These are phyloP conservation scores for Platypus cylindrus DNA, from an alignment of 2,888 invertebrate species.

Conservation along the genomic window DNA sequence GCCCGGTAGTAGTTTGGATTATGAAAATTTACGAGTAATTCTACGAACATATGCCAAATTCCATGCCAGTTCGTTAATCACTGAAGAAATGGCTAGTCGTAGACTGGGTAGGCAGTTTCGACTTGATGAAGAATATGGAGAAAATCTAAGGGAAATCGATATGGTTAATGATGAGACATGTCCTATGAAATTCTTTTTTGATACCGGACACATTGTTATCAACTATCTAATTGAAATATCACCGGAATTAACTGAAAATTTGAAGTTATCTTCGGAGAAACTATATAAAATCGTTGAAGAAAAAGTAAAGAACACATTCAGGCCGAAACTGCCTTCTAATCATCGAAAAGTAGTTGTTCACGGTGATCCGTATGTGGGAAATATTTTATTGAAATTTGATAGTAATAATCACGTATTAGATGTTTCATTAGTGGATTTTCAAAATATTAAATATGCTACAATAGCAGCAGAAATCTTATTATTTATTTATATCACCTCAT, in stretches of 20 bases:
- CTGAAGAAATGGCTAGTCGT: conserved; percentile 19
- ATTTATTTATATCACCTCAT: conserved; percentile 20
- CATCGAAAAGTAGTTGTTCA: conserved; percentile 32
- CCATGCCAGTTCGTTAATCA: conserved; percentile 28
- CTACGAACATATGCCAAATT: conserved; percentile 23
- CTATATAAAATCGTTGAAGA: conserved; percentile 9
- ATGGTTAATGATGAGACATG: background rate
- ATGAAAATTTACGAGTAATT: conserved; percentile 17
- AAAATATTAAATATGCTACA: conserved; percentile 41
- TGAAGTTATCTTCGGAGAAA: conserved; percentile 6
- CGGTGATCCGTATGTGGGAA: conserved; percentile 28
- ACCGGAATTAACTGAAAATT: conserved; percentile 10
- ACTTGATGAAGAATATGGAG: background rate
- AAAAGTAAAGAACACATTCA: conserved; percentile 17
- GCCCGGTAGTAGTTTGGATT: conserved; percentile 12
- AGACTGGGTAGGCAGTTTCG: conserved; percentile 10
- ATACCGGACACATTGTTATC: conserved; percentile 1
- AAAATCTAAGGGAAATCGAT: background rate
- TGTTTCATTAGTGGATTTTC: conserved; percentile 28
- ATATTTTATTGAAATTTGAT: conserved; percentile 24
- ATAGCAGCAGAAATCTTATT: conserved; percentile 48
- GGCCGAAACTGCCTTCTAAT: conserved; percentile 27
- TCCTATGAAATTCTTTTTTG: background rate
- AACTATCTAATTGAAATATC: conserved; percentile 11
- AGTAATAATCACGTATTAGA: conserved; percentile 15